Conservation (phyloP, 2,888 invertebrate species). For the Drosophila paranaensis region DNA sequence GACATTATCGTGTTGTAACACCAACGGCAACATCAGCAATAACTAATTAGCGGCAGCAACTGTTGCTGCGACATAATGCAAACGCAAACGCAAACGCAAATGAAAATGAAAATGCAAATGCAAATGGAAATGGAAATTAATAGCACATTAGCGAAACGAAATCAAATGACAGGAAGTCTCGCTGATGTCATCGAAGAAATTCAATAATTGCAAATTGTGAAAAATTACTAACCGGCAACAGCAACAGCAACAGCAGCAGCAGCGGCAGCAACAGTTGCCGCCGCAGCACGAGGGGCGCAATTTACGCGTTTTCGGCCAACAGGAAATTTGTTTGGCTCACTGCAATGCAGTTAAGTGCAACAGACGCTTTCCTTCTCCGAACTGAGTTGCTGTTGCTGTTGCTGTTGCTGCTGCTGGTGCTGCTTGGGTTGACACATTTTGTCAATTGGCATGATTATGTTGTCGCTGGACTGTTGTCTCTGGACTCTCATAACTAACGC, state of each 20-base stretch:
- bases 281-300: slow-evolving; percentile 33
- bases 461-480: slow-evolving; percentile 45
- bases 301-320: slow-evolving; percentile 71
- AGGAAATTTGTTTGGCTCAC: slow-evolving; percentile 63
- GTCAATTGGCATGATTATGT: slow-evolving; percentile 75
- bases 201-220: slow-evolving; percentile 73
- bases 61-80: slow-evolving; percentile 47
- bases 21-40: slow-evolving; percentile 28
- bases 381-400: slow-evolving; percentile 9
- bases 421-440: slow-evolving; percentile 56
- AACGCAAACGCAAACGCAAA: slow-evolving; percentile 47
- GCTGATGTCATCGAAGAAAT: slow-evolving; percentile 74
- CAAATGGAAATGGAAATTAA: slow-evolving; percentile 56
- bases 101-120: slow-evolving; percentile 45
- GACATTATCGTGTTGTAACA: slow-evolving; percentile 29
- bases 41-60: slow-evolving; percentile 35
- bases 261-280: neutral
- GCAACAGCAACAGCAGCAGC: slow-evolving; percentile 21
- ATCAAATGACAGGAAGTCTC: slow-evolving; percentile 64
- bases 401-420: slow-evolving; percentile 11
- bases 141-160: slow-evolving; percentile 64
- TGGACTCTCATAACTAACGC: slow-evolving; percentile 63
- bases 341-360: slow-evolving; percentile 45
- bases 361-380: slow-evolving; percentile 42
- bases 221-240: slow-evolving; percentile 55